Percentiles rank a stretch among this genome's conserved stretches.
phyloP scores from a whole-genome alignment of 2,888 invertebrate species.

The Cephus sareptanus region DNA sequence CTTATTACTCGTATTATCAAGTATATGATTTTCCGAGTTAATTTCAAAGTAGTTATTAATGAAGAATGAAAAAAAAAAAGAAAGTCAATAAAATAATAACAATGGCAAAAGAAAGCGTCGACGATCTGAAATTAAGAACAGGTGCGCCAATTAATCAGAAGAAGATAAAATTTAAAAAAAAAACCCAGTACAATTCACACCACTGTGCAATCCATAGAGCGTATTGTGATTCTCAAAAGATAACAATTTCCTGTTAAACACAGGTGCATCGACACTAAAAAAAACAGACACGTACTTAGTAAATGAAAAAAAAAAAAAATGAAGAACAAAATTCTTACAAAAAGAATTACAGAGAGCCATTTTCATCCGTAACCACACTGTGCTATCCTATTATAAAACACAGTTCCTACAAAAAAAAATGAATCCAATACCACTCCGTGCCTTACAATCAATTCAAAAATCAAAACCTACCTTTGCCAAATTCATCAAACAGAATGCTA shows the following conservation, averaged over 20 bases:
- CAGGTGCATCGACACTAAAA: not conserved
- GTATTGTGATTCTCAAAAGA: not conserved
- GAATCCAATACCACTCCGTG: not conserved
- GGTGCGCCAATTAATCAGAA: not conserved
- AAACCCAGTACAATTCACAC: not conserved
- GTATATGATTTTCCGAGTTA: not conserved
- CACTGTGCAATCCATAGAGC: not conserved
- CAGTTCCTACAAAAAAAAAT: not conserved
- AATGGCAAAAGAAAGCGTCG: not conserved
- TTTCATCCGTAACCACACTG: not conserved
- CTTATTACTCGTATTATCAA: not conserved
- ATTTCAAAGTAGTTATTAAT: not conserved
- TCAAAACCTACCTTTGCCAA: too few relatives aligned
- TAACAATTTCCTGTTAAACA: not conserved
- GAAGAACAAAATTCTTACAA: not conserved
- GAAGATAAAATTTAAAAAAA: not conserved
- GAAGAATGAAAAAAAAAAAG: too few relatives aligned
- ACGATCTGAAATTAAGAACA: not conserved
- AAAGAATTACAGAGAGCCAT: not conserved
- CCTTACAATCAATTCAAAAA: not conserved
- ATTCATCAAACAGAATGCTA: too few relatives aligned
- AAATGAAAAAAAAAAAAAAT: not conserved
- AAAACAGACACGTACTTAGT: not conserved
- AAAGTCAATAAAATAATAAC: too few relatives aligned
- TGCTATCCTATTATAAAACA: not conserved